Conservation (phyloP, 2,113 vertebrate species). For the Tapirus terrestris region DNA sequence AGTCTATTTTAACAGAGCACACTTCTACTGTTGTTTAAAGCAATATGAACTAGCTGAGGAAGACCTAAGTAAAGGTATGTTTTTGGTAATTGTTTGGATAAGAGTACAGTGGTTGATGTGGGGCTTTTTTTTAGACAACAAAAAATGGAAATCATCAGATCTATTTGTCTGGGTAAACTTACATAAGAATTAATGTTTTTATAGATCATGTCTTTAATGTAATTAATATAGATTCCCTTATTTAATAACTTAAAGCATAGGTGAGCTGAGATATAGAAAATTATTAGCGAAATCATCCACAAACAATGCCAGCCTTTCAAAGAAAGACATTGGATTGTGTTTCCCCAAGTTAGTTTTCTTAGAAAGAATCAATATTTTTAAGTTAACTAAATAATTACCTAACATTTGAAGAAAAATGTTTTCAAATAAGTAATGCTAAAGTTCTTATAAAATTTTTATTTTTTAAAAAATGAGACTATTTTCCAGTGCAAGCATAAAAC, state of each 20-base stretch:
- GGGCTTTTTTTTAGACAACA: conserved; percentile 6
- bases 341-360: background rate
- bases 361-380: background rate
- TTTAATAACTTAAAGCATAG: conserved; percentile 2
- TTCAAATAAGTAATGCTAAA: background rate
- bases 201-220: background rate
- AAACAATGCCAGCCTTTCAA: background rate
- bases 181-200: conserved; percentile 32
- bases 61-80: conserved; percentile 85
- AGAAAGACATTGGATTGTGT: background rate
- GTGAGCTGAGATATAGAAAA: background rate
- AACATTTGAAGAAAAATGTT: background rate
- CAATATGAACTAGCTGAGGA: conserved; percentile 85
- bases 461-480: background rate
- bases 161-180: background rate
- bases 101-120: background rate
- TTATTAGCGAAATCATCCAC: background rate
- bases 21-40: conserved; percentile 84
- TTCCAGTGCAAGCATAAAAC: conserved; percentile 4
- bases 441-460: background rate
- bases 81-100: conserved; percentile 2
- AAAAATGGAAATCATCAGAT: background rate
- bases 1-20: conserved; percentile 86
- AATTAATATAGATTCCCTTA: conserved; percentile 26
- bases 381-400: background rate